phyloP scores from a whole-genome alignment of 2,113 vertebrate genomes.

The Empidonax traillii region DNA sequence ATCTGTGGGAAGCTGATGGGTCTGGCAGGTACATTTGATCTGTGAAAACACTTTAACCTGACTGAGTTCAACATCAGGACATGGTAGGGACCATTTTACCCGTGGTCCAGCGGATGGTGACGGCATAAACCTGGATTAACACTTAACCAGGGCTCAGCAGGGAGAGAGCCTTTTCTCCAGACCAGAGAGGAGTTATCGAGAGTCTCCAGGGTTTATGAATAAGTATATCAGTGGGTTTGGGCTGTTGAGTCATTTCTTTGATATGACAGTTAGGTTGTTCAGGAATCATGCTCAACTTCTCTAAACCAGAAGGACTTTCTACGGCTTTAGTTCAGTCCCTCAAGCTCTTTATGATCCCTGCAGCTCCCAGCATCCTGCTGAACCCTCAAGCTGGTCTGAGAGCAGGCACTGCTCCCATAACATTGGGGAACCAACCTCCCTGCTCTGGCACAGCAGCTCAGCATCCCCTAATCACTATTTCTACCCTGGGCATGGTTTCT shows the following conservation, averaged over 20 bases:
- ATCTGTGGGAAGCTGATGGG: background rate
- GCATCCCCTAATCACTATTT: fast-evolving
- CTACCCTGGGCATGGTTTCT: background rate
- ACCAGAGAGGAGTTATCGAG: background rate
- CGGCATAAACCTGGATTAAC: background rate
- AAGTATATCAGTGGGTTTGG: background rate
- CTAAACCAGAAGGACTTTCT: background rate
- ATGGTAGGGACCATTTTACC: fast-evolving
- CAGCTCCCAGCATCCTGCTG: background rate
- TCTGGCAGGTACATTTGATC: background rate
- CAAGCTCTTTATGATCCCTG: background rate
- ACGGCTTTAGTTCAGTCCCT: background rate
- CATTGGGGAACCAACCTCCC: background rate
- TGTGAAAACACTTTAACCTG: background rate
- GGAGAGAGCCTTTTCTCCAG: background rate
- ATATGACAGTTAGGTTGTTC: background rate
- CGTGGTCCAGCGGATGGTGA: background rate
- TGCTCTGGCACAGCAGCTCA: background rate
- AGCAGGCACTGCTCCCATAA: background rate
- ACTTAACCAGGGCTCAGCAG: background rate
- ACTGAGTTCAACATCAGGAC: background rate
- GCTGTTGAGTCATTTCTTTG: background rate
- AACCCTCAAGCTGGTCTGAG: background rate
- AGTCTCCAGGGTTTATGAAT: background rate
- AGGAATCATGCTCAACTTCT: background rate